Evolutionary conservation across 2,113 vertebrate species (phyloP).

Genomic region (Dipodomys ordii): DNA sequence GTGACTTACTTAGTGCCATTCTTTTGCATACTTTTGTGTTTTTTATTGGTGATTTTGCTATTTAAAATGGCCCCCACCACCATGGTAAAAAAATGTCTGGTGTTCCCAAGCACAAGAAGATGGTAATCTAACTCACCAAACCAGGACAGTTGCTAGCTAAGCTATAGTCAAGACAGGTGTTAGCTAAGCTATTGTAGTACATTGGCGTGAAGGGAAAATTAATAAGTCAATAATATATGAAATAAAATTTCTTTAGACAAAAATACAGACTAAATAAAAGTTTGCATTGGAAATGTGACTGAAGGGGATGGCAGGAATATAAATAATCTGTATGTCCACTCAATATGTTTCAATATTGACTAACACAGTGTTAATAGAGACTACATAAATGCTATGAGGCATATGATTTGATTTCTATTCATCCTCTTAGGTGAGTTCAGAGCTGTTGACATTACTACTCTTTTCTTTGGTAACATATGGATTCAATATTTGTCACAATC

Average conservation of each 20-base stretch:
- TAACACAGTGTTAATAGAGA: background rate
- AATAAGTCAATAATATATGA: background rate
- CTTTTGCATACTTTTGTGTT: background rate
- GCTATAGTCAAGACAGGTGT: background rate
- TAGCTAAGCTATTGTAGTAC: background rate
- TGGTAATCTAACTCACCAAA: background rate
- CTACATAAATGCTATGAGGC: background rate
- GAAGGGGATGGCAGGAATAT: background rate
- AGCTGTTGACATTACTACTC: constrained; percentile 46
- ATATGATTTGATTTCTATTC: background rate
- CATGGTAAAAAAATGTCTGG: background rate
- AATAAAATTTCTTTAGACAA: background rate
- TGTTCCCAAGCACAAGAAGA: background rate
- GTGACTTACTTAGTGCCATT: background rate
- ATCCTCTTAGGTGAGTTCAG: background rate
- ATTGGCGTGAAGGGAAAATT: background rate
- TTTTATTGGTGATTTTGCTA: background rate
- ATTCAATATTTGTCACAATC: background rate
- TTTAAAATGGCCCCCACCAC: background rate
- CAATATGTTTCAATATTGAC: background rate
- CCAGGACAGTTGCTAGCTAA: too few species aligned
- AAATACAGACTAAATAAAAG: background rate
- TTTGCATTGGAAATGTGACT: background rate
- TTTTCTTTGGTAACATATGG: constrained; percentile 1
- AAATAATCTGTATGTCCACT: background rate